A percentile compares a stretch with the other conserved stretches of the same genome.
These are phyloP conservation scores for Threskiornis aethiopicus DNA, from an alignment of 2,797 vertebrate species.

Conservation along the genomic window DNA sequence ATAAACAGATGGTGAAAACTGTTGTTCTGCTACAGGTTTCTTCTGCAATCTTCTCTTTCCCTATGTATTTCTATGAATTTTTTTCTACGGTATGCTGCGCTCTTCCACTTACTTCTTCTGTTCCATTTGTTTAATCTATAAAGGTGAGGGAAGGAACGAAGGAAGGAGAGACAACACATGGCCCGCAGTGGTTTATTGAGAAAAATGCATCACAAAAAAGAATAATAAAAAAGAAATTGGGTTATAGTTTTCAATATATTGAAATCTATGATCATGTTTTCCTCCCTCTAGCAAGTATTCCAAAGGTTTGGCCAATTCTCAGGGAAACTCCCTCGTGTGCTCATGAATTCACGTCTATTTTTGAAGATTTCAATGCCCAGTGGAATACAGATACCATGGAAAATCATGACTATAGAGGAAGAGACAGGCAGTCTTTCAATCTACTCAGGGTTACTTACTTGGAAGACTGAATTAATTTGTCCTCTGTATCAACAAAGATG, in stretches of 20 bases:
- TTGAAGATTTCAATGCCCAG: not conserved
- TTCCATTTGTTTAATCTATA: not conserved
- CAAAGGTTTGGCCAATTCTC: not conserved
- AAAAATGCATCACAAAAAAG: not conserved
- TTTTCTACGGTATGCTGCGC: not conserved
- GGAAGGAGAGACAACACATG: not conserved
- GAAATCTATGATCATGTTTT: not conserved
- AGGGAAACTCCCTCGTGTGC: not conserved
- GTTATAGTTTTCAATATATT: not conserved
- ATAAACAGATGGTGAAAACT: not conserved
- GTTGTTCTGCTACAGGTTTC: not conserved
- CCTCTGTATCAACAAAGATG: constrained; percentile 20
- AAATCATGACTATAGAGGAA: not conserved
- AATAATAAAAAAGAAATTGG: not conserved
- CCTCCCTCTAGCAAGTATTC: not conserved
- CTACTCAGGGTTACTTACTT: not conserved
- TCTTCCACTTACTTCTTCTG: not conserved
- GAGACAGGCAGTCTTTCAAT: not conserved
- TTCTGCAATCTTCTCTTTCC: not conserved
- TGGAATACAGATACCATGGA: not conserved
- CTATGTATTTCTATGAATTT: not conserved
- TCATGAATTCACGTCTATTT: not conserved
- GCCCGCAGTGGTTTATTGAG: not conserved
- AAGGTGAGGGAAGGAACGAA: not conserved
- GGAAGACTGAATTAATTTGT: constrained; percentile 43